Percentiles rank a stretch among this genome's conserved stretches.
Conservation (phyloP, 2,888 invertebrate genomes). For the Drosophila setosimentum region DNA sequence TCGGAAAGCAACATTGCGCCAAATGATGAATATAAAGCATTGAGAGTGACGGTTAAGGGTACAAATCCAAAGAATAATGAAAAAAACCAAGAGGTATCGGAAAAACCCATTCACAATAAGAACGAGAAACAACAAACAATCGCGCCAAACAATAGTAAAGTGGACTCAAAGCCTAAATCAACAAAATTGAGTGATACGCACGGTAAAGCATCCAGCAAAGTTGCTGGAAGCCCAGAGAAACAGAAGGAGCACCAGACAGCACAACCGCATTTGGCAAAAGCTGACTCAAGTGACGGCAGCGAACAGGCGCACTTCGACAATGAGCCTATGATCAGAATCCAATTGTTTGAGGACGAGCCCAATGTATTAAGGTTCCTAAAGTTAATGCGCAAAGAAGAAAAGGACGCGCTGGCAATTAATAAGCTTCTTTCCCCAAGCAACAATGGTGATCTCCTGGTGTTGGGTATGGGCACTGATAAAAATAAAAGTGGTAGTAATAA, state of each 20-base stretch:
- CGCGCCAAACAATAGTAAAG: neutral
- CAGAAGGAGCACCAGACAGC: neutral
- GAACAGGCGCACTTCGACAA: constrained; percentile 1
- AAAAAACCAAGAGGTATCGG: neutral
- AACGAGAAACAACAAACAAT: neutral
- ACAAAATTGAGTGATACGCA: neutral
- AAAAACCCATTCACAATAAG: neutral
- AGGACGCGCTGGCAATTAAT: neutral
- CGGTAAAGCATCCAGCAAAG: neutral
- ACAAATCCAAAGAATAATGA: neutral
- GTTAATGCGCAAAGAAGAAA: constrained; percentile 15
- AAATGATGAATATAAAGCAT: constrained; percentile 22
- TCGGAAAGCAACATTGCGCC: neutral
- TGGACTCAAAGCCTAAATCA: neutral
- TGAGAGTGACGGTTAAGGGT: constrained; percentile 31
- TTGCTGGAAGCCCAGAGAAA: neutral
- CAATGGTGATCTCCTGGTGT: neutral
- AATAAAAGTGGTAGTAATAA: neutral
- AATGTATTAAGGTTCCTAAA: constrained; percentile 11
- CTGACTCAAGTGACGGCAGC: neutral
- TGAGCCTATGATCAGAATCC: constrained; percentile 1
- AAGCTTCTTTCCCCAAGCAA: neutral
- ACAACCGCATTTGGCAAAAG: neutral
- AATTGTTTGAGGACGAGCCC: constrained; percentile 15
- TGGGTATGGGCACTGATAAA: neutral